These are phyloP conservation scores for Hiodon alosoides DNA, from an alignment of 2,113 vertebrate genomes.

Conservation along the genomic window DNA sequence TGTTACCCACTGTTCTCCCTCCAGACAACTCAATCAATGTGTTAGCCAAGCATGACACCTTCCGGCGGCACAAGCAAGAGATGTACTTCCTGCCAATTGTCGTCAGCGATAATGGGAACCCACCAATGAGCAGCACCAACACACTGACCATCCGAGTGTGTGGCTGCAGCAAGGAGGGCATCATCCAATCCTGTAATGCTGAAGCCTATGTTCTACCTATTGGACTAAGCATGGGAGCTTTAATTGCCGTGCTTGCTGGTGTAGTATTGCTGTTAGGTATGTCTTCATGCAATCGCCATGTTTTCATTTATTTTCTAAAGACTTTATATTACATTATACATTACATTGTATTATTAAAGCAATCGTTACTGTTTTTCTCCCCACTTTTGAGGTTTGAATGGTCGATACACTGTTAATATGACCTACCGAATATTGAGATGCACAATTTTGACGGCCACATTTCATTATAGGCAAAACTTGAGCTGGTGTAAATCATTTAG, in stretches of 20 bases:
- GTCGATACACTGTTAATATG: too few species aligned
- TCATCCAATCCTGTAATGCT: slow-evolving; percentile 88
- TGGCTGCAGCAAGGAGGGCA: slow-evolving; percentile 85
- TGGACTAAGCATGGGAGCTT: slow-evolving; percentile 97
- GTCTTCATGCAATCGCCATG: slow-evolving; percentile 34
- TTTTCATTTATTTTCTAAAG: not conserved
- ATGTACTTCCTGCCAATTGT: slow-evolving; percentile 90
- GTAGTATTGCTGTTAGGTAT: slow-evolving; percentile 92
- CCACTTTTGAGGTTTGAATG: too few species aligned
- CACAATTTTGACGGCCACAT: too few species aligned
- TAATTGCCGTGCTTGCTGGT: slow-evolving; percentile 94
- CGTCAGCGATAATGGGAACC: slow-evolving; percentile 86
- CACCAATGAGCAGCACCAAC: slow-evolving; percentile 94
- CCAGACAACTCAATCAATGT: slow-evolving; percentile 93
- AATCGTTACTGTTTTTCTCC: too few species aligned
- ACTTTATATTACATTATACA: too few species aligned
- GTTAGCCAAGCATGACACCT: slow-evolving; percentile 85
- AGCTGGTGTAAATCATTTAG: too few species aligned
- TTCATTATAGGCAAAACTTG: too few species aligned
- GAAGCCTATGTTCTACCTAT: slow-evolving; percentile 94
- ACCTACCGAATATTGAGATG: too few species aligned
- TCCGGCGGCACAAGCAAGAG: slow-evolving; percentile 93
- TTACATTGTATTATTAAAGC: too few species aligned
- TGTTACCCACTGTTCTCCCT: not conserved
- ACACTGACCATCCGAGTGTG: slow-evolving; percentile 94